phyloP scores from a whole-genome alignment of 2,888 invertebrate genomes.

The Chloroclystis v-ata region DNA sequence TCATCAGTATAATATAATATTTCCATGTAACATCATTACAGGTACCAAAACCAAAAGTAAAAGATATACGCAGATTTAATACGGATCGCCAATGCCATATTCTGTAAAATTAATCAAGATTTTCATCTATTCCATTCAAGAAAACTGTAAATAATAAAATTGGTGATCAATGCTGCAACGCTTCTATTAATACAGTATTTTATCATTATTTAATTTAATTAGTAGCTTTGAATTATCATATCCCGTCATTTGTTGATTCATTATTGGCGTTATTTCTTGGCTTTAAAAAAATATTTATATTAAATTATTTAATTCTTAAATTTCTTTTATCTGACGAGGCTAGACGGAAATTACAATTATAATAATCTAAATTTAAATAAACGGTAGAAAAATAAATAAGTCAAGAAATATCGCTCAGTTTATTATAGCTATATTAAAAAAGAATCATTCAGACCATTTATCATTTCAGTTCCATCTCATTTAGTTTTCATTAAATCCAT shows the following conservation, averaged over 20 bases:
- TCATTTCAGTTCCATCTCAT: no score
- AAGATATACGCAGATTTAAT: constrained; percentile 2
- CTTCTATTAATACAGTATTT: background rate
- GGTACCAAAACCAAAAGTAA: constrained; percentile 5
- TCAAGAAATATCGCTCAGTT: background rate
- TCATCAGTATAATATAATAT: background rate
- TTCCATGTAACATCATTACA: constrained; percentile 9
- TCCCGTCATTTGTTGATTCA: no score
- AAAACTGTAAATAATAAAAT: constrained; percentile 5
- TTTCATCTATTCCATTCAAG: no score
- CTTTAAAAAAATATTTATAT: no score
- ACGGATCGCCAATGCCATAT: background rate
- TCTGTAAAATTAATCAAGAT: background rate
- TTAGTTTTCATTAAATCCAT: no score
- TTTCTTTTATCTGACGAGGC: no score
- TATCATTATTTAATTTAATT: background rate
- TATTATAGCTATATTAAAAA: no score
- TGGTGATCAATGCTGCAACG: background rate
- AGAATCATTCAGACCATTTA: no score
- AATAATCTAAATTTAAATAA: background rate
- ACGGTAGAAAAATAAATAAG: no score
- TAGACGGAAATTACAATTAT: background rate
- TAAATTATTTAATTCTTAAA: no score
- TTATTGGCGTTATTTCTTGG: no score
- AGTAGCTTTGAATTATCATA: background rate